phyloP scores from a whole-genome alignment of 2,113 vertebrate genomes.

The Semicossyphus pulcher region DNA sequence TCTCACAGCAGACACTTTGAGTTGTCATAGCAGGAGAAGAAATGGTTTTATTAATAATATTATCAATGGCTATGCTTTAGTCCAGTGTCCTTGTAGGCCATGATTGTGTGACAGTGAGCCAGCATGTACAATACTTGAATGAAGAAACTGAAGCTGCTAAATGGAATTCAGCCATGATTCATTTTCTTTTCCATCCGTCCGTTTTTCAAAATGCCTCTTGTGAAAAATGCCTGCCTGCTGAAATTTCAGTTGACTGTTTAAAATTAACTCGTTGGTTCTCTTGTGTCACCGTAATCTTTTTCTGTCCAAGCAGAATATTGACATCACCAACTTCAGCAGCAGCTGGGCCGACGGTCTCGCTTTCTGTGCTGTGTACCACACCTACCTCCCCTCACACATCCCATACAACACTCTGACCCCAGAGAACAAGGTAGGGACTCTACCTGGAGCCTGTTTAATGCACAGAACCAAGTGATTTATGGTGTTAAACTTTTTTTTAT shows the following conservation, averaged over 20 bases:
- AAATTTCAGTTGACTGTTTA: not conserved
- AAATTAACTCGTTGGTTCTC: not conserved
- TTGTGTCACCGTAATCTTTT: not conserved
- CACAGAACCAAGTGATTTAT: not conserved
- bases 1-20: too few species aligned
- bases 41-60: too few species aligned
- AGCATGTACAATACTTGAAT: too few species aligned
- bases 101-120: not conserved
- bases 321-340: slow-evolving; percentile 88
- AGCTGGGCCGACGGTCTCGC: slow-evolving; percentile 87
- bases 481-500: not conserved
- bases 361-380: slow-evolving; percentile 85
- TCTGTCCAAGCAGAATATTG: slow-evolving; percentile 79
- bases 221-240: not conserved
- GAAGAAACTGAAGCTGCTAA: not conserved
- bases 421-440: slow-evolving; percentile 78
- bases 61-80: not conserved
- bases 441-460: not conserved
- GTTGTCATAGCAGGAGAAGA: not conserved
- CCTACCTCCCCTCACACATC: slow-evolving; percentile 85
- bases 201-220: not conserved
- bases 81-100: not conserved
- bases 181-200: not conserved
- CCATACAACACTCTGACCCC: slow-evolving; percentile 79
- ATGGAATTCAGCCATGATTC: not conserved